These are phyloP conservation scores for Anolis carolinensis DNA, from an alignment of 2,113 vertebrate genomes.

Conservation along the genomic window DNA sequence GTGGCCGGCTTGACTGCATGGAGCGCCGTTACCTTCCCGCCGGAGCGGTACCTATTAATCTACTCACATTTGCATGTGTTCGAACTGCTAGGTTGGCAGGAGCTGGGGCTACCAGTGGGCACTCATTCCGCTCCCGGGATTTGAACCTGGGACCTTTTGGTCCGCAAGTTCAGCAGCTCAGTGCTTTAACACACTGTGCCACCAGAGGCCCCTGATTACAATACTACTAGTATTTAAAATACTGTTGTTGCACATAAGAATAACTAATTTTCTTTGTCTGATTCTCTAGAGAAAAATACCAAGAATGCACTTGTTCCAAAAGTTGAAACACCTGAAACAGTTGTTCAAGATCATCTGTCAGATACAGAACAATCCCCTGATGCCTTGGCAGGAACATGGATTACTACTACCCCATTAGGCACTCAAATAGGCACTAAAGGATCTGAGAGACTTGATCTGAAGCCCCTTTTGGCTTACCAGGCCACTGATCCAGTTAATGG, in stretches of 20 bases:
- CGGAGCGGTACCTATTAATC: too few species aligned
- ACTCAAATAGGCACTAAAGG: constrained; percentile 80
- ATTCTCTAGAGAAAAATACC: constrained; percentile 61
- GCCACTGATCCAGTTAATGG: constrained; percentile 84
- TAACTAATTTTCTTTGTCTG: not conserved
- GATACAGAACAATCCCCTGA: constrained; percentile 22
- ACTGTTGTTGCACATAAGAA: not conserved
- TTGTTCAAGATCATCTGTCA: constrained; percentile 3
- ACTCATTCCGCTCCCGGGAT: too few species aligned
- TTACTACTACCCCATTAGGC: constrained; percentile 87
- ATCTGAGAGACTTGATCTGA: constrained; percentile 63
- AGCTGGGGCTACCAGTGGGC: too few species aligned
- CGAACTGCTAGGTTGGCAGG: too few species aligned
- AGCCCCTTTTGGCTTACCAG: constrained; percentile 74
- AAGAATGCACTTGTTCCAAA: constrained; percentile 41
- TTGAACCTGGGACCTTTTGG: too few species aligned
- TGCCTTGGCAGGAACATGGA: constrained; percentile 78
- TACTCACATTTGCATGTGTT: too few species aligned
- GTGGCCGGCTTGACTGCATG: too few species aligned
- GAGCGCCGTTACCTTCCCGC: too few species aligned
- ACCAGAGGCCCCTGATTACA: not conserved
- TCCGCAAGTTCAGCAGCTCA: too few species aligned
- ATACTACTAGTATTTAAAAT: not conserved
- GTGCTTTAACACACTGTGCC: too few species aligned
- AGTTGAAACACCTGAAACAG: constrained; percentile 52